A percentile compares a stretch with the other conserved stretches of the same genome.
phyloP scores from a whole-genome alignment of 2,113 vertebrate genomes.

The Anoura caudifer region DNA sequence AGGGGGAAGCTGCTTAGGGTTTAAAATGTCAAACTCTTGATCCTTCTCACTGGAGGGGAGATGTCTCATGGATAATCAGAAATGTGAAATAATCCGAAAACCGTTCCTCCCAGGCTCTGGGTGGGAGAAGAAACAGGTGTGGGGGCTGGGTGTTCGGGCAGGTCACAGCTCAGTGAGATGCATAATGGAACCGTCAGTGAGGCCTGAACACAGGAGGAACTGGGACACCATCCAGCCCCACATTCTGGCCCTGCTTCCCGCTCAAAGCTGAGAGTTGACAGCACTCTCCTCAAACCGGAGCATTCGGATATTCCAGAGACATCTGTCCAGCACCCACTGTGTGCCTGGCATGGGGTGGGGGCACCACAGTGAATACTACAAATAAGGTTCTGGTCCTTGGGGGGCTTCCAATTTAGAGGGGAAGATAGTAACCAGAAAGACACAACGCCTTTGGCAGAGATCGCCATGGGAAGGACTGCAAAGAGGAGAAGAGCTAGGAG shows the following conservation, averaged over 20 bases:
- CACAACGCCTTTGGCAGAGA: background rate
- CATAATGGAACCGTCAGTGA: constrained; percentile 71
- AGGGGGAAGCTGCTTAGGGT: constrained; percentile 67
- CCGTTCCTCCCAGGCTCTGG: constrained; percentile 12
- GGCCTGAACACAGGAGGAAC: constrained; percentile 62
- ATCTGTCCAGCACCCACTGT: background rate
- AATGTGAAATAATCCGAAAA: constrained; percentile 70
- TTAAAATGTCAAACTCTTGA: constrained; percentile 74
- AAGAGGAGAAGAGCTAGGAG: background rate
- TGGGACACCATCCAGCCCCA: constrained; percentile 69
- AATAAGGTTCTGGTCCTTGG: background rate
- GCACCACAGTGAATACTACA: background rate
- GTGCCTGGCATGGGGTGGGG: background rate
- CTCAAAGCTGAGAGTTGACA: constrained; percentile 35
- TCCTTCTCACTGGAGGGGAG: constrained; percentile 64
- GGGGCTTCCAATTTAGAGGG: background rate
- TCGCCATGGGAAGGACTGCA: background rate
- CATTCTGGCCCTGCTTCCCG: constrained; percentile 55
- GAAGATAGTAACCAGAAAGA: background rate
- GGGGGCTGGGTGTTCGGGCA: constrained; percentile 67
- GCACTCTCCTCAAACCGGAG: constrained; percentile 1
- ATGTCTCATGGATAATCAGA: constrained; percentile 71
- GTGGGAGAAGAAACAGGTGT: constrained; percentile 32
- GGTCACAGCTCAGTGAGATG: constrained; percentile 70
- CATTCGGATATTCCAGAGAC: constrained; percentile 26